Evolutionary conservation across 2,113 vertebrate genomes (phyloP).

Genomic region (Pseudopipra pipra): DNA sequence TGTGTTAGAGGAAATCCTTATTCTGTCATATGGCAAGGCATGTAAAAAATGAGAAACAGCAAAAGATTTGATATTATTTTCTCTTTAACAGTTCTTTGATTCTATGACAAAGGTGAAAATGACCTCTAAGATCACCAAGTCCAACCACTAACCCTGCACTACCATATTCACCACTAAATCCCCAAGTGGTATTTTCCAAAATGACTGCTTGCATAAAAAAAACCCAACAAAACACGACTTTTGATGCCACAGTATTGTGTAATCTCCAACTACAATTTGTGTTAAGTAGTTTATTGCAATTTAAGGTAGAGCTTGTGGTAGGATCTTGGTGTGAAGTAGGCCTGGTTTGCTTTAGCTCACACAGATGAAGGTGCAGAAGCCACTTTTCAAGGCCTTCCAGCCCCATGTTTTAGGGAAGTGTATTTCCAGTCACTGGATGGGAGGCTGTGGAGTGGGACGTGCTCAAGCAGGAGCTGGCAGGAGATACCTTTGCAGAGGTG

Average conservation of each 20-base stretch:
- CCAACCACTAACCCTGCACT: neutral
- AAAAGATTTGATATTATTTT: neutral
- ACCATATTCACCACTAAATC: neutral
- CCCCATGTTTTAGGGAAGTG: neutral
- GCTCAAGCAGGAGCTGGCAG: neutral
- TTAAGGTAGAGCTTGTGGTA: neutral
- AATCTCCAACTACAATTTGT: neutral
- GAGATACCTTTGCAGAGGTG: accelerated
- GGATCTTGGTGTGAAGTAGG: neutral
- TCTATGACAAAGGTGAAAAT: neutral
- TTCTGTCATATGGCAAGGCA: neutral
- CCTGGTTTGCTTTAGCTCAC: neutral
- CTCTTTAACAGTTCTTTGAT: no score
- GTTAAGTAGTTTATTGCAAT: neutral
- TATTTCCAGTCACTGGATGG: neutral
- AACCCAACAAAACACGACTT: neutral
- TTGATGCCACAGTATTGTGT: neutral
- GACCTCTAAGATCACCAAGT: neutral
- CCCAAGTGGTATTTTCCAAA: neutral
- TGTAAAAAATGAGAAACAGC: neutral
- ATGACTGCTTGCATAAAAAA: neutral
- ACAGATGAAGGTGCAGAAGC: neutral
- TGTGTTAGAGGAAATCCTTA: neutral
- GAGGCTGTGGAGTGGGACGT: neutral
- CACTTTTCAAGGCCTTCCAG: neutral